Conservation (phyloP, 2,113 vertebrate genomes). For the Cyanocitta stelleri region DNA sequence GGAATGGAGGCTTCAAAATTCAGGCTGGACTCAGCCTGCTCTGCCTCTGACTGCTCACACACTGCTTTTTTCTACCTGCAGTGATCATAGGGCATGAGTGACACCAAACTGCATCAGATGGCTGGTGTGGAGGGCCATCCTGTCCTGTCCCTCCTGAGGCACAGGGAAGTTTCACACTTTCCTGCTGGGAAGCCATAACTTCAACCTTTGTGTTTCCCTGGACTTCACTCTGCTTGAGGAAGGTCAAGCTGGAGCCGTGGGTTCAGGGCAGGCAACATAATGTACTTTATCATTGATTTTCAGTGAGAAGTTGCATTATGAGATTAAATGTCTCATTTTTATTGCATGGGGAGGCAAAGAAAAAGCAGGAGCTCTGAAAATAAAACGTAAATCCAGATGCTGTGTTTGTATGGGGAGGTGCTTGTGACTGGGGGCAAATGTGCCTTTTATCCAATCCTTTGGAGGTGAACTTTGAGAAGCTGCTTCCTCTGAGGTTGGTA, state of each 20-base stretch:
- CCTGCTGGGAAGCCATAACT: neutral
- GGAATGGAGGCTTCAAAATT: neutral
- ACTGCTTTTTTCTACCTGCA: neutral
- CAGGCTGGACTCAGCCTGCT: neutral
- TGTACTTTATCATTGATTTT: constrained; percentile 39
- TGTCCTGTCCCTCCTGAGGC: neutral
- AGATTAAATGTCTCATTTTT: constrained; percentile 53
- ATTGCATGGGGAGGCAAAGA: constrained; percentile 13
- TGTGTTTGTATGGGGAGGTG: neutral
- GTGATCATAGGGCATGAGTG: accelerated
- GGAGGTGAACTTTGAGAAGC: constrained; percentile 9
- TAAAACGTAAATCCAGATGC: neutral
- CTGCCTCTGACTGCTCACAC: neutral
- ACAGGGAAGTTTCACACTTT: neutral
- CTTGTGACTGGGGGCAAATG: accelerated
- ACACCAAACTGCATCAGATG: neutral
- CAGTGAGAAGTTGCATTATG: constrained; percentile 32
- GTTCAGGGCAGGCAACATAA: neutral
- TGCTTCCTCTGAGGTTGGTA: neutral
- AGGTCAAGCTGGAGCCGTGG: neutral
- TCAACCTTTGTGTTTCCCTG: neutral
- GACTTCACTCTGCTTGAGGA: neutral
- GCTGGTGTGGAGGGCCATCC: neutral
- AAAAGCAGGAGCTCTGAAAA: constrained; percentile 1
- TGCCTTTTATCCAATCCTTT: neutral